A percentile compares a stretch with the other conserved stretches of the same genome.
Conservation (phyloP, 2,888 invertebrate species). For the Carcina quercana region DNA sequence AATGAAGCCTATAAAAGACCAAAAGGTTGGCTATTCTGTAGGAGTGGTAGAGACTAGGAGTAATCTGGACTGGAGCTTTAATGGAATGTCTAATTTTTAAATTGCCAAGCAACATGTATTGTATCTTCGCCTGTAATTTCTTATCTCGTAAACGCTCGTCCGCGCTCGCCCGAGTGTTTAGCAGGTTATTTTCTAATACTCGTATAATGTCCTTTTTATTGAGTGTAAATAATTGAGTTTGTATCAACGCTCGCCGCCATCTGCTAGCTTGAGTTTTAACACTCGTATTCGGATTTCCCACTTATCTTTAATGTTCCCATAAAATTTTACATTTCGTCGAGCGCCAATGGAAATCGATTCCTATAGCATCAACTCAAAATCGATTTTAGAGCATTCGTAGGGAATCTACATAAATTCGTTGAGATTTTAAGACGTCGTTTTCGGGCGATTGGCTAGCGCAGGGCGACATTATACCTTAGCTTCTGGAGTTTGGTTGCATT, state of each 20-base stretch:
- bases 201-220: conserved; percentile 71
- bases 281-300: conserved; percentile 71
- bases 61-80: too few species aligned
- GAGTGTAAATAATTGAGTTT: conserved; percentile 74
- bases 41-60: too few species aligned
- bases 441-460: conserved; percentile 31
- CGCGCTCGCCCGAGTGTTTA: conserved; percentile 38
- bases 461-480: conserved; percentile 40
- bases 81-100: too few species aligned
- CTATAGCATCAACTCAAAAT: conserved; percentile 29
- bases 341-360: conserved; percentile 29
- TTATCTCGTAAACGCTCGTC: conserved; percentile 39
- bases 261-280: conserved; percentile 57
- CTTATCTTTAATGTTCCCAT: conserved; percentile 69
- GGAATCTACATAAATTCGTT: conserved; percentile 46
- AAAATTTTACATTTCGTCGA: conserved; percentile 52
- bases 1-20: too few species aligned
- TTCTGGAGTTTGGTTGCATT: conserved; percentile 30
- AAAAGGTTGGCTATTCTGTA: too few species aligned
- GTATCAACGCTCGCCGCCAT: conserved; percentile 64
- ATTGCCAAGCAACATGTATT: too few species aligned
- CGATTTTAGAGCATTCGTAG: conserved; percentile 25
- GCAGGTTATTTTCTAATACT: conserved; percentile 63
- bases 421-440: conserved; percentile 48
- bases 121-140: conserved; percentile 20